Evolutionary conservation across 2,888 invertebrate genomes (phyloP).

Genomic region (Cantharis lateralis): DNA sequence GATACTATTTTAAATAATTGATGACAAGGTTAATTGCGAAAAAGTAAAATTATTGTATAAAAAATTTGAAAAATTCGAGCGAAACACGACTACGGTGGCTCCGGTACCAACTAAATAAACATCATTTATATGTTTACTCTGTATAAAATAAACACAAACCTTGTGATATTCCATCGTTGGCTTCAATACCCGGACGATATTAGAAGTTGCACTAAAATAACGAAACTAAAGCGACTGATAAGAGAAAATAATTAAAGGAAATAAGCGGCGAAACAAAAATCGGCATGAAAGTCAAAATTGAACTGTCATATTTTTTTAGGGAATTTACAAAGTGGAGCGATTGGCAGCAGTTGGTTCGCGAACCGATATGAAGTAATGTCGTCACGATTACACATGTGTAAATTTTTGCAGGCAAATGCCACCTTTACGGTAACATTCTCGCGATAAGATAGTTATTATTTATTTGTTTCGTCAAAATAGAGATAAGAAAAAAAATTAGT

Average conservation of each 20-base stretch:
- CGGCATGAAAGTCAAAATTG: neutral
- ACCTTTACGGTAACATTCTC: constrained; percentile 37
- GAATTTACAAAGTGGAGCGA: constrained; percentile 12
- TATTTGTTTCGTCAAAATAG: constrained; percentile 37
- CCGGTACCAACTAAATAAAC: neutral
- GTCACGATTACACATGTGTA: constrained; percentile 57
- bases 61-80: neutral
- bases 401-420: constrained; percentile 51
- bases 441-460: constrained; percentile 41
- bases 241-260: neutral
- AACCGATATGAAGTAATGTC: constrained; percentile 49
- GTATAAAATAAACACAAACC: neutral
- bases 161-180: neutral
- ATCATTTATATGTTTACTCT: neutral
- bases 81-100: neutral
- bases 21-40: neutral
- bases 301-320: constrained; percentile 18
- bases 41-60: neutral
- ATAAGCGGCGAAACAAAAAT: neutral
- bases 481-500: constrained; percentile 38
- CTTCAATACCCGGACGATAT: neutral
- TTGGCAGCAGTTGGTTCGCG: constrained; percentile 36
- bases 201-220: neutral
- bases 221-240: neutral
- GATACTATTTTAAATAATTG: neutral